Evolutionary conservation across 53 echinoderm and acorn worm species (phyloP), one percentile per base, ranked within the genome.

Genomic region (Paelopatides confundens): DNA sequence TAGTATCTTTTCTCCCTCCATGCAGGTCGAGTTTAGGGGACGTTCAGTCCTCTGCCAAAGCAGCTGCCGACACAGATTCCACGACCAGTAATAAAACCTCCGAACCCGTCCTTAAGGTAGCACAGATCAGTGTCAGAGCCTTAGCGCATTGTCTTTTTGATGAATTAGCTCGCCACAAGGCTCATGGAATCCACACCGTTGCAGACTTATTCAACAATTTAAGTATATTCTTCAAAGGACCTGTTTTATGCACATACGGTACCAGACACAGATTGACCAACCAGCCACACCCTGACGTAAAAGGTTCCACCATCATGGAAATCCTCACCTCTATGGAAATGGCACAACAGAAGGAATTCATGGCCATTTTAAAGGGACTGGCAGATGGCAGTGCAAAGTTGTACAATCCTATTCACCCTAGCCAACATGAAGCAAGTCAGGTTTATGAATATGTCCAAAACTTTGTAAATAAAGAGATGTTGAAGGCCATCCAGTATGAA

Each of bases 181-280:
- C 79, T 23, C 86, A 83, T 48, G 93, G 92, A 6, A 86, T 93
- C 24, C 76, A 51, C 17, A 62, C 82, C 48, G 69, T 97, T 29
- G 67, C 88, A 1, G 86, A 89, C 63, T 46, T 96, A 50, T 86
- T 95, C 86, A 86, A 82, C 46, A 87, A 93, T 48, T 77, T 93
- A 54, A 88, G 58, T 88, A 92, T 97, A 69, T 95, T 95, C 87
- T 95, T 95, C 81, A 89, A 93, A 62, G 97, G 97, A 14, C 93
- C 95, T 0, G 92, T 93, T 0, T 84, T 97, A 12, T 91, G 90
- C 90, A 95, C 95, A 14, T 93, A 90, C 62, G 97, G 97, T 2
- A 95, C 95, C 26, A 52, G 95, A 26, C 95, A 97, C 71, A 82
- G 87, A 54, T 67, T 77, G 8, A 81, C 90, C 2, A 76, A 87